phyloP scores from a whole-genome alignment of 2,797 vertebrate genomes.

The Scarus forsteni region DNA sequence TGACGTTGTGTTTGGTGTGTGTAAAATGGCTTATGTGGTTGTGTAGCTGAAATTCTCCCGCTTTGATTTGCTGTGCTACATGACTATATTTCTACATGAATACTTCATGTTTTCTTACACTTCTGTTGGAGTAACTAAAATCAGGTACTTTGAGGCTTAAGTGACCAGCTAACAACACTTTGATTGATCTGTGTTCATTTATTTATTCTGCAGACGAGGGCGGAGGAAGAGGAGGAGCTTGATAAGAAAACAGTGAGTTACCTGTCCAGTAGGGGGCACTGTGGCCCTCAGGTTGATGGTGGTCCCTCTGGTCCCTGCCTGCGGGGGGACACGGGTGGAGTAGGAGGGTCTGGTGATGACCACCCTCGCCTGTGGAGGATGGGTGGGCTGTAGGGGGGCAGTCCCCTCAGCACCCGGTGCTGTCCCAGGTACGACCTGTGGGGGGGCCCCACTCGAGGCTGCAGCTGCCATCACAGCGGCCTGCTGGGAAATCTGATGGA shows the following conservation, averaged over 20 bases:
- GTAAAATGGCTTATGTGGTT: too few species aligned
- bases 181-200: background rate
- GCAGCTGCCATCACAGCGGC: constrained; percentile 85
- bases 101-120: too few species aligned
- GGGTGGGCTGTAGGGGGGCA: constrained; percentile 49
- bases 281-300: constrained; percentile 78
- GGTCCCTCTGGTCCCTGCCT: constrained; percentile 58
- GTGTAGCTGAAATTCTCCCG: too few species aligned
- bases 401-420: constrained; percentile 33
- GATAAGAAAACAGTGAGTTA: too few species aligned
- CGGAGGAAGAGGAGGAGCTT: too few species aligned
- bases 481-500: constrained; percentile 91
- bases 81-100: too few species aligned
- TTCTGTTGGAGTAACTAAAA: too few species aligned
- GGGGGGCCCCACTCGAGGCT: constrained; percentile 73
- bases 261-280: constrained; percentile 48
- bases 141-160: too few species aligned
- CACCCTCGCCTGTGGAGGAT: constrained; percentile 84
- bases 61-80: too few species aligned
- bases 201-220: too few species aligned
- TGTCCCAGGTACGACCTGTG: constrained; percentile 42
- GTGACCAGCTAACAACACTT: background rate
- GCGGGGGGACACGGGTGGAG: constrained; percentile 66
- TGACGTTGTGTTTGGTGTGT: too few species aligned
- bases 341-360: constrained; percentile 87